Evolutionary conservation across 2,888 invertebrate species (phyloP).

Genomic region (Sthenelais limicola): DNA sequence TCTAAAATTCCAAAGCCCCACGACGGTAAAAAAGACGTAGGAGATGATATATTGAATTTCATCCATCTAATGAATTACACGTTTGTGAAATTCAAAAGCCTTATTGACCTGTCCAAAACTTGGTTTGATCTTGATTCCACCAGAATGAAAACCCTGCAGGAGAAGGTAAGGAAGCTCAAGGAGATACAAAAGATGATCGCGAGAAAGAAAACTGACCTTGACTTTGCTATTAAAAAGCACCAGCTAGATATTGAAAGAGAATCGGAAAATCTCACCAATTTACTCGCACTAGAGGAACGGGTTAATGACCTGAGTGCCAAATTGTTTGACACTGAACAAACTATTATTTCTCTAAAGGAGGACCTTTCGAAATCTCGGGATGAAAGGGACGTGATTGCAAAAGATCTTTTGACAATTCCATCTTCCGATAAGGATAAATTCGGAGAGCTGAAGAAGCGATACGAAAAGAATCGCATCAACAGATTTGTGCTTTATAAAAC

Average conservation of each 20-base stretch:
- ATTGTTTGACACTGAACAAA: conserved; percentile 20
- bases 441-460: background rate
- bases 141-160: conserved; percentile 14
- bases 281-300: conserved; percentile 17
- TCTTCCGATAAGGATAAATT: background rate
- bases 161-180: conserved; percentile 4
- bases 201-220: conserved; percentile 23
- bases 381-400: conserved; percentile 12
- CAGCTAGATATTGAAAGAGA: conserved; percentile 16
- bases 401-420: conserved; percentile 2
- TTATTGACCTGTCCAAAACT: conserved; percentile 15
- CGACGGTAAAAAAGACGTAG: conserved; percentile 24
- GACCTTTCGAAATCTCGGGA: conserved; percentile 18
- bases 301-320: conserved; percentile 25
- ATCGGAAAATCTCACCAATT: background rate
- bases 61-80: conserved; percentile 22
- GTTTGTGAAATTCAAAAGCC: conserved; percentile 15
- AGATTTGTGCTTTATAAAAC: conserved; percentile 16
- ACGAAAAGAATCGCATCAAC: conserved; percentile 16
- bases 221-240: conserved; percentile 32
- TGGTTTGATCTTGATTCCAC: conserved; percentile 13
- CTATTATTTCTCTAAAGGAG: conserved; percentile 8
- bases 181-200: conserved; percentile 13
- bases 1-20: conserved; percentile 29
- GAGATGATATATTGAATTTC: conserved; percentile 26